Conservation (phyloP, 2,113 vertebrate genomes). For the Hucho hucho region DNA sequence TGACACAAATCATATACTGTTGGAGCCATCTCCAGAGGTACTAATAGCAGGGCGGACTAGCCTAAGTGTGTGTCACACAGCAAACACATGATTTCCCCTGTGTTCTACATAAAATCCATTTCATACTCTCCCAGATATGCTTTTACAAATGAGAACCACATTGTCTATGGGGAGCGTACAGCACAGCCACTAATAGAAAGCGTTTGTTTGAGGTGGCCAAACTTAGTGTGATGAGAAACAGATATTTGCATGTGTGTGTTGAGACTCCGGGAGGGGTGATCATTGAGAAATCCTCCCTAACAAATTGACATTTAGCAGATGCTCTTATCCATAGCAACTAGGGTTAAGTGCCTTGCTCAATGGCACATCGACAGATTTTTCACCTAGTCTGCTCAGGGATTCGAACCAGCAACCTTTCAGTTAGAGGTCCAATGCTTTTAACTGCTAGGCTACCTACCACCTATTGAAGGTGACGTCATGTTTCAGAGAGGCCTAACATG, state of each 20-base stretch:
- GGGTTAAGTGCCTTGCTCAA: too few relatives aligned
- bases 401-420: too few relatives aligned
- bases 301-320: too few relatives aligned
- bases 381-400: too few relatives aligned
- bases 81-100: constrained; percentile 58
- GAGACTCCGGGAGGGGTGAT: not conserved
- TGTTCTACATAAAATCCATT: constrained; percentile 28
- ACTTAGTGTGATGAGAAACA: not conserved
- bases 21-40: constrained; percentile 52
- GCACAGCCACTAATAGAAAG: not conserved
- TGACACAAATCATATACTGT: constrained; percentile 59
- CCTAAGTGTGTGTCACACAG: constrained; percentile 42
- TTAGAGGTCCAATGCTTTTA: too few relatives aligned
- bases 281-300: not conserved
- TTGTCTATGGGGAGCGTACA: constrained; percentile 27
- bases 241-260: not conserved
- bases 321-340: too few relatives aligned
- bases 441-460: too few relatives aligned
- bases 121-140: constrained; percentile 42
- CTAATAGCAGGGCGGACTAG: constrained; percentile 61
- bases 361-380: too few relatives aligned
- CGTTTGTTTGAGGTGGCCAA: not conserved
- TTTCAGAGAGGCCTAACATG: too few relatives aligned
- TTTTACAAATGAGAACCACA: constrained; percentile 54
- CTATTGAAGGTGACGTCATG: too few relatives aligned